Evolutionary conservation across 2,113 vertebrate genomes (phyloP), one percentile per base, ranked within the genome.

Genomic region (Calidris pygmaea): DNA sequence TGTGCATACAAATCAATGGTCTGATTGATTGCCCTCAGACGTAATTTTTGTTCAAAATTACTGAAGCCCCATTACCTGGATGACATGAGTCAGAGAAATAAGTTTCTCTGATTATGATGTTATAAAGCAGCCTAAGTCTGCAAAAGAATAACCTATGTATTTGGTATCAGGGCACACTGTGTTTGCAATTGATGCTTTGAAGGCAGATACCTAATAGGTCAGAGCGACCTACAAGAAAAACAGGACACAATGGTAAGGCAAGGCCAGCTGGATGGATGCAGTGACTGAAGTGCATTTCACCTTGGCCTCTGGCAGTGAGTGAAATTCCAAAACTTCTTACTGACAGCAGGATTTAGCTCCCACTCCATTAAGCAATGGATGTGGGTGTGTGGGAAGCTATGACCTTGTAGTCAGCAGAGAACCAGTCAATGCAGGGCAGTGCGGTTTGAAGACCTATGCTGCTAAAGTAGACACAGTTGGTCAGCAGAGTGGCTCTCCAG

Each of bases 1-100:
- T 90, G 16, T 85, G 70, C 63, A 43, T 87, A 72, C 27, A 79
- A 91, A 93, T 73, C 89, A 53, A 66, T 84, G 24, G 14, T 67
- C 41, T 91, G 86, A 88, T 94, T 92, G 91, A 93, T 90, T 85
- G 71, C 30, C 34, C 65, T 81, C 59, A 34, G 73, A 45, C n/a
- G 41, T 86, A 76, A 50, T 79, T 94, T 95, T 95, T 96, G 77
- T 82, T 89, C 35, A 68, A 12, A 95, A 87, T 87, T 85, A 70
- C 77, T 89, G 87, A 89, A 90, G 35, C 32, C n/a, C 53, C 68
- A 37, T 81, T 94, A 84, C 63, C 27, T 87, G 48, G 48, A 85
- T 92, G 88, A 89, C 78, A n/a, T 12, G 62, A 91, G 32, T 78
- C 66, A 85, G 62, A 89, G 34, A 83, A 91, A 89, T 72, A 85